A percentile compares a stretch with the other conserved stretches of the same genome.
Conservation (phyloP, 2,888 invertebrate species). For the Chrysopilus asiliformis region DNA sequence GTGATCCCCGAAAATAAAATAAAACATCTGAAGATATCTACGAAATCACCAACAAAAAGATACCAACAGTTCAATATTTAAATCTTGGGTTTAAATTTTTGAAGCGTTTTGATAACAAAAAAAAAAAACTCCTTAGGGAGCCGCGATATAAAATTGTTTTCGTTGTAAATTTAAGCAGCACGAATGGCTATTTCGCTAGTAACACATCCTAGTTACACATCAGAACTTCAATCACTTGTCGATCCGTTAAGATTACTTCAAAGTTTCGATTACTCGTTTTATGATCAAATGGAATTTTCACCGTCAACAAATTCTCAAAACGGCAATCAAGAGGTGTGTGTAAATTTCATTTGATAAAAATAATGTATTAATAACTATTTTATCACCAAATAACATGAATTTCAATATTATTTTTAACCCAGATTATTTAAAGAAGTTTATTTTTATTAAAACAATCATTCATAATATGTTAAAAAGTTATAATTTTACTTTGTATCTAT, state of each 20-base stretch:
- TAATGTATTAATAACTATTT: too few species aligned
- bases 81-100: background rate
- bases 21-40: too few species aligned
- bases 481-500: too few species aligned
- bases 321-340: constrained; percentile 3
- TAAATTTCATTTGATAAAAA: too few species aligned
- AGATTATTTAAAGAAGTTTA: too few species aligned
- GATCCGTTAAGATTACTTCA: constrained; percentile 22
- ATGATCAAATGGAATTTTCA: constrained; percentile 15
- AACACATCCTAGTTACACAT: constrained; percentile 26
- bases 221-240: constrained; percentile 30
- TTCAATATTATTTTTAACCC: too few species aligned
- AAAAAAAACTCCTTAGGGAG: background rate
- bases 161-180: background rate
- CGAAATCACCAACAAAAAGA: too few species aligned
- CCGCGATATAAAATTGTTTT: background rate
- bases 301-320: constrained; percentile 7
- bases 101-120: background rate
- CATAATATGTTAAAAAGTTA: too few species aligned
- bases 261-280: constrained; percentile 12
- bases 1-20: too few species aligned
- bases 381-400: too few species aligned
- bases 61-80: background rate
- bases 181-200: constrained; percentile 37
- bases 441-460: too few species aligned